Percentiles rank a stretch among this genome's conserved stretches.
Conservation (phyloP, 2,888 invertebrate genomes). For the Sarcophaga subvicina region DNA sequence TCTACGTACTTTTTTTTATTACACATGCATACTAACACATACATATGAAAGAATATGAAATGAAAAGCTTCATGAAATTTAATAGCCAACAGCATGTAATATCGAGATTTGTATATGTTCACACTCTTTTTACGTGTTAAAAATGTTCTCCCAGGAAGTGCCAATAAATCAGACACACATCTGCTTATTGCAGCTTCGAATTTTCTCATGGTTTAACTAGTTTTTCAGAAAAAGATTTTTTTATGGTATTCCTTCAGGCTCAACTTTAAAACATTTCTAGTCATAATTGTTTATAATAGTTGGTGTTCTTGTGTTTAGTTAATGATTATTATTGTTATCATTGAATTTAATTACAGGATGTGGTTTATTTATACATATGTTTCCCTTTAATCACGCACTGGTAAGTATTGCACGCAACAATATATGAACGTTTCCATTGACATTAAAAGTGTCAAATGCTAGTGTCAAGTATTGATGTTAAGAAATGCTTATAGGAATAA, state of each 20-base stretch:
- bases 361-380: neutral
- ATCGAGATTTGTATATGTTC: neutral
- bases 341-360: conserved; percentile 27
- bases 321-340: neutral
- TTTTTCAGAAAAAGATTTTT: conserved; percentile 11
- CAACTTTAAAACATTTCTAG: neutral
- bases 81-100: conserved; percentile 26
- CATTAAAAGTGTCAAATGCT: conserved; percentile 23
- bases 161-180: conserved; percentile 1
- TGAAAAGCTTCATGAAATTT: conserved; percentile 23
- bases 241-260: neutral
- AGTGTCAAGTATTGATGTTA: neutral
- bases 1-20: neutral
- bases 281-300: neutral
- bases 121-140: neutral
- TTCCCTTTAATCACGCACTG: no score
- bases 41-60: no score
- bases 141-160: conserved; percentile 14
- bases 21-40: no score
- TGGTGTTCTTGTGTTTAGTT: neutral
- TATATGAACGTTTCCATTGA: no score
- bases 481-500: neutral
- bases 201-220: neutral
- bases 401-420: no score
- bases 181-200: neutral